Evolutionary conservation across 1,140 invertebrate genomes (phyloP), one percentile per base, ranked within the genome.

Genomic region (Trachymyrmex cornetzi): DNA sequence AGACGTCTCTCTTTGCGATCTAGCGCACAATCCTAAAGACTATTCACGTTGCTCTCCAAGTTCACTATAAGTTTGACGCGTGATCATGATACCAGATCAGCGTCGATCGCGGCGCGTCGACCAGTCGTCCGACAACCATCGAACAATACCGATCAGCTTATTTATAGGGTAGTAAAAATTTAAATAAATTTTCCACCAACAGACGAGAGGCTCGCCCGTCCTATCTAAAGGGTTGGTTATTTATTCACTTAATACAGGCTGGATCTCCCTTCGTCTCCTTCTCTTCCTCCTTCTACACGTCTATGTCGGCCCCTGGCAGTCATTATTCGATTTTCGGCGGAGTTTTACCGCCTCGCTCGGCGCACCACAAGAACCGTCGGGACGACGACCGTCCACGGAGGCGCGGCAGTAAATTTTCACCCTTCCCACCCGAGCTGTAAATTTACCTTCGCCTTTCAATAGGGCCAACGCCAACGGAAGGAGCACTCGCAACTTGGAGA

Each of bases 361-460:
- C 57, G 22, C 67, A 72, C 55, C 88, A 71, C 27, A 71, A 63
- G 24, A 48, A 66, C 72, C 66, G 74, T 48, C 59, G 16, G 24
- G 12, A 79, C 75, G 72, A 82, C 86, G 88, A 82, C 22, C 71
- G 34, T 86, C 88, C 89, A 72, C 77, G 72, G 88, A 66, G 80
- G 50, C 87, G 77, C 79, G 85, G 92, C 86, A 93, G 92, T 94
- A 94, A 94, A 94, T 93, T 93, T 93, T 93, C 93, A 92, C 93
- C 93, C 93, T 93, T 92, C 87, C 90, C 88, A 57, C 79, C 67
- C 67, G 61, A n/a, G 85, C 86, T 91, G 92, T 93, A 94, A 94
- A 93, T 93, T 93, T 87, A 90, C 86, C 91, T 89, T 92, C 88
- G 90, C 71, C 91, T 91, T 93, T 93, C 92, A 92, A 92, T 92